Conservation (phyloP, 2,113 vertebrate species). For the Oryzias woworae region DNA sequence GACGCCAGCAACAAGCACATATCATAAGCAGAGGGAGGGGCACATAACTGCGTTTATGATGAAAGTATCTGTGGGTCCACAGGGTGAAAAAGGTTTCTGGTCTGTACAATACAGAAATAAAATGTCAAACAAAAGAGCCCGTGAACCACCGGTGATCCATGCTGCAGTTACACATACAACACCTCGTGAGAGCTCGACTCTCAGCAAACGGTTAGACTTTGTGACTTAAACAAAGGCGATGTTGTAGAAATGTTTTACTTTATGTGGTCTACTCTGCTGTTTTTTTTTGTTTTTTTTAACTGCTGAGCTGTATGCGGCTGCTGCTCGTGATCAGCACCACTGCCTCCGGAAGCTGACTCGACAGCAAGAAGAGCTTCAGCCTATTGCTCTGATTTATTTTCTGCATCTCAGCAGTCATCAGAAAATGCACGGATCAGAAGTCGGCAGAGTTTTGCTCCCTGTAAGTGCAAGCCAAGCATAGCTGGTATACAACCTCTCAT, state of each 20-base stretch:
- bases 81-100: slow-evolving; percentile 24
- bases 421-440: slow-evolving; percentile 35
- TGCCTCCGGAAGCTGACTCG: slow-evolving; percentile 52
- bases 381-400: slow-evolving; percentile 7
- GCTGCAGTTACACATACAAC: not conserved
- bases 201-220: slow-evolving; percentile 1
- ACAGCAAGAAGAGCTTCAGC: slow-evolving; percentile 22
- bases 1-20: too few relatives aligned
- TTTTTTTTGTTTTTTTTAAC: not conserved
- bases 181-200: not conserved
- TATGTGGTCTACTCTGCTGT: not conserved
- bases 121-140: slow-evolving; percentile 14
- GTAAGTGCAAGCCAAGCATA: slow-evolving; percentile 39
- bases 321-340: slow-evolving; percentile 29
- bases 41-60: slow-evolving; percentile 16
- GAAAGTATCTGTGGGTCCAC: slow-evolving; percentile 7
- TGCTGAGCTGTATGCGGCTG: slow-evolving; percentile 4
- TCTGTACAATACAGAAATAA: slow-evolving; percentile 45
- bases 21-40: not conserved
- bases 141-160: slow-evolving; percentile 3
- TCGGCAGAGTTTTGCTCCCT: slow-evolving; percentile 18
- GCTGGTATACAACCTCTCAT: slow-evolving; percentile 36
- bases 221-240: slow-evolving; percentile 3
- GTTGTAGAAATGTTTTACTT: slow-evolving; percentile 17
- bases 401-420: slow-evolving; percentile 17